Evolutionary conservation across 2,888 invertebrate genomes (phyloP).

Genomic region (Nebria brevicollis): DNA sequence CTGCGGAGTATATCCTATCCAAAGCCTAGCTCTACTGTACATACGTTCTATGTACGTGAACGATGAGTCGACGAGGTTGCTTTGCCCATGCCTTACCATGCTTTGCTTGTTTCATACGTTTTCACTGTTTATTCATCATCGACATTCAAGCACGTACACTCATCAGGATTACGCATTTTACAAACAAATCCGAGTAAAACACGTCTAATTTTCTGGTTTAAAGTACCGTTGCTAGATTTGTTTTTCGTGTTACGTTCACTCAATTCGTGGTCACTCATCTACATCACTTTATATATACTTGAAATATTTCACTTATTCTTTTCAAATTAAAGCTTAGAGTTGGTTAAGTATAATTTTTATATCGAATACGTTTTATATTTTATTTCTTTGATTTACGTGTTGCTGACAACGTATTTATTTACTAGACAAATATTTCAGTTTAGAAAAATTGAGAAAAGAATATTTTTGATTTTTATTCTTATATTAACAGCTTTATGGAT

Average conservation of each 20-base stretch:
- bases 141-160: conserved; percentile 12
- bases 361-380: too few relatives aligned
- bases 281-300: not conserved
- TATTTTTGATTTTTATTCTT: too few relatives aligned
- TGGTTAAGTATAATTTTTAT: too few relatives aligned
- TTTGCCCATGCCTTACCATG: not conserved
- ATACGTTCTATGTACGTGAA: conserved; percentile 19
- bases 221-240: conserved; percentile 8
- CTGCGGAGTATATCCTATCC: conserved; percentile 12
- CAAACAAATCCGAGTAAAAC: conserved; percentile 8
- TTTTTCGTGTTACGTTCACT: conserved; percentile 6
- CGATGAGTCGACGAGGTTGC: conserved; percentile 15
- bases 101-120: too few relatives aligned
- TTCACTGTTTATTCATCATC: not conserved
- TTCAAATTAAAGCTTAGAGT: too few relatives aligned
- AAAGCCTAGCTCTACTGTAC: conserved; percentile 5
- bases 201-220: conserved; percentile 18
- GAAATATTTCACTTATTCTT: too few relatives aligned
- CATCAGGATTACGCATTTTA: conserved; percentile 25
- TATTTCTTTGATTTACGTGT: too few relatives aligned
- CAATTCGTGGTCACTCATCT: not conserved
- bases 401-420: too few relatives aligned
- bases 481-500: too few relatives aligned
- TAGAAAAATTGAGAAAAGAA: too few relatives aligned
- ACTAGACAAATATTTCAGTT: too few relatives aligned